Conservation (phyloP, 92 coral and sea anemone species). For the Porites lobata region DNA sequence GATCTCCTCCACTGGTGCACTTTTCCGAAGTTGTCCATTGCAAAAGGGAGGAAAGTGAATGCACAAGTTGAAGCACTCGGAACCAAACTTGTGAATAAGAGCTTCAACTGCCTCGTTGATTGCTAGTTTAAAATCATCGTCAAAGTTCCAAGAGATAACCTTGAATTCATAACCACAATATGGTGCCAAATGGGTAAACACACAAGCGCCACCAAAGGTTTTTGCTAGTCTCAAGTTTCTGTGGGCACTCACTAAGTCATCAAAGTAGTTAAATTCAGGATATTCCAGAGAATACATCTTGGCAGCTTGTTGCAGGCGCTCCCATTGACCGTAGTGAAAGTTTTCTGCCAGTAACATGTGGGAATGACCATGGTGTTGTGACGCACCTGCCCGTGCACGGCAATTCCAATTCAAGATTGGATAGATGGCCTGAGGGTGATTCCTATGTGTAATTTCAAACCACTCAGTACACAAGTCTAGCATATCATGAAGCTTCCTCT, state of each 20-base stretch:
- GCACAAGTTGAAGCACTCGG: conserved; percentile 73
- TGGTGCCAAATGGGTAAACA: conserved; percentile 69
- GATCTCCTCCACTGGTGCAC: conserved; percentile 5
- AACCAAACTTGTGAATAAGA: conserved; percentile 61
- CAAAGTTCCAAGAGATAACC: conserved; percentile 82
- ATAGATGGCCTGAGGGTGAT: conserved; percentile 71
- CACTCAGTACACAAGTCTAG: conserved; percentile 71
- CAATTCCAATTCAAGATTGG: conserved; percentile 88
- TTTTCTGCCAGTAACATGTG: conserved; percentile 80
- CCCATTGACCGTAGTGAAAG: conserved; percentile 89
- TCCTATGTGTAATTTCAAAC: conserved; percentile 77
- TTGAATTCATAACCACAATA: conserved; percentile 86
- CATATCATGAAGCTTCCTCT: conserved; percentile 76
- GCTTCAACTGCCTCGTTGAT: conserved; percentile 71
- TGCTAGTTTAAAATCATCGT: conserved; percentile 78
- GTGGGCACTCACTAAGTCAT: conserved; percentile 75
- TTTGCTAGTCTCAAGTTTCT: conserved; percentile 66
- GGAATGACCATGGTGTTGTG: conserved; percentile 88
- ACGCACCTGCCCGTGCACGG: conserved; percentile 85
- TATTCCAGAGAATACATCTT: conserved; percentile 65
- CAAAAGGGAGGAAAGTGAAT: conserved; percentile 81
- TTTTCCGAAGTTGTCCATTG: conserved; percentile 69
- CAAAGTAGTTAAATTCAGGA: conserved; percentile 78
- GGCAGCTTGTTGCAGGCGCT: conserved; percentile 67
- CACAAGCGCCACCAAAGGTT: conserved; percentile 73